Evolutionary conservation across 2,113 vertebrate genomes (phyloP), one percentile per base, ranked within the genome.

Genomic region (Crypturellus undulatus): DNA sequence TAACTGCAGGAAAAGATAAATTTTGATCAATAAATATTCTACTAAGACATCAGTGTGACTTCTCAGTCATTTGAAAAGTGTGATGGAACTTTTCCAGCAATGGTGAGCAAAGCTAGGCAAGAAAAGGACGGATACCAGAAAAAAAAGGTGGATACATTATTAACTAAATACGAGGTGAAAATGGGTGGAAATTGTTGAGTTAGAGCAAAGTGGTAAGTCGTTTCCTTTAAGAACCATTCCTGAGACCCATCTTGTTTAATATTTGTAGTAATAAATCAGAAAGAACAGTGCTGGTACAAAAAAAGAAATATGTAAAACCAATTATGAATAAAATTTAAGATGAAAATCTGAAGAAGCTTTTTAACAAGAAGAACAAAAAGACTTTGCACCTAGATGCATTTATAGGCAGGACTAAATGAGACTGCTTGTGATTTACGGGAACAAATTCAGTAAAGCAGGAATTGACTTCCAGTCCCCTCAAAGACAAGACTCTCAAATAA

Each of bases 21-120:
- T 77, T 90, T 64, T 90, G 49, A 90, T 59, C 30, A 91, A 77
- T 34, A 93, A 87, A 85, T 85, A 91, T 82, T 93, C 95, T 92
- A 8, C 26, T 88, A 62, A 75, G 36, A 67, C 54, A 59, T 73
- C 76, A 54, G 82, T 91, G 90, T 7, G 59, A 78, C 75, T 82
- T 85, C 59, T 85, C 13, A 26, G 6, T 69, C 17, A 62, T 87
- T 90, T 90, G 34, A 84, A 38, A 43, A 90, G 28, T 58, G 87
- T 25, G 82, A 36, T 58, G 38, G 79, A 91, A 62, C 13, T 69
- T 83, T 20, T 40, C 16, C 54, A 90, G 59, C 51, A 51, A n/a
- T 7, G 38, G 62, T 28, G 78, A 47, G 18, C 25, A 87, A 60
- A 79, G n/a, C 4, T 52, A 69, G 79, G 25, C 9, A 30, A 72